These are phyloP conservation scores for Oryzias woworae DNA, from an alignment of 2,113 vertebrate genomes.

Conservation along the genomic window DNA sequence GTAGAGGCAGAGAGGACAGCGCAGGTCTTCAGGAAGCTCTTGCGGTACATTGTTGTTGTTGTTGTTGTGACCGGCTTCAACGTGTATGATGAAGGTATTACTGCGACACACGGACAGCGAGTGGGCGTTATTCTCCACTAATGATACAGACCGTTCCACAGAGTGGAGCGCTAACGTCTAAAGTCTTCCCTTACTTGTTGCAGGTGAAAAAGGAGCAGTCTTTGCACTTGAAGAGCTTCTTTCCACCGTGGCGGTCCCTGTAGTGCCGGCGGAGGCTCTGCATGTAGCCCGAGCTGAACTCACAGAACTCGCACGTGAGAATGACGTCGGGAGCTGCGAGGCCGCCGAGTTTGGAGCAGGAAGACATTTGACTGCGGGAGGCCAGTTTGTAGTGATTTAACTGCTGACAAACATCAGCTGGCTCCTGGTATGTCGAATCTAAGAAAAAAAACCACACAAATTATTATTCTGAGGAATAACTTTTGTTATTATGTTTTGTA, in stretches of 20 bases:
- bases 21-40: conserved; percentile 91
- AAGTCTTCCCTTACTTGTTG: conserved; percentile 86
- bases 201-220: conserved; percentile 98
- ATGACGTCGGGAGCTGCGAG: conserved; percentile 75
- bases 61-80: conserved; percentile 89
- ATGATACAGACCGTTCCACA: too few species aligned
- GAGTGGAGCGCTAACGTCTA: too few species aligned
- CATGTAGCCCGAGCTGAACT: conserved; percentile 98
- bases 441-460: neutral
- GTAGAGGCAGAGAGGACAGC: conserved; percentile 96
- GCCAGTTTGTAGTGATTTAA: conserved; percentile 93
- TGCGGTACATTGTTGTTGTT: conserved; percentile 82
- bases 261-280: conserved; percentile 98
- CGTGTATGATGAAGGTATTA: conserved; percentile 94
- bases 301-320: conserved; percentile 97
- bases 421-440: conserved; percentile 89
- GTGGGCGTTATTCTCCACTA: too few species aligned
- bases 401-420: conserved; percentile 92
- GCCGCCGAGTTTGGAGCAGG: conserved; percentile 68
- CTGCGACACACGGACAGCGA: conserved; percentile 65
- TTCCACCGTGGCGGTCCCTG: conserved; percentile 94
- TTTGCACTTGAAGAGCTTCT: conserved; percentile 99
- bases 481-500: too few species aligned
- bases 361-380: conserved; percentile 85
- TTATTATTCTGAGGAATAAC: too few species aligned